Conservation (phyloP, 2,888 invertebrate genomes). For the Himalopsyche japonica region DNA sequence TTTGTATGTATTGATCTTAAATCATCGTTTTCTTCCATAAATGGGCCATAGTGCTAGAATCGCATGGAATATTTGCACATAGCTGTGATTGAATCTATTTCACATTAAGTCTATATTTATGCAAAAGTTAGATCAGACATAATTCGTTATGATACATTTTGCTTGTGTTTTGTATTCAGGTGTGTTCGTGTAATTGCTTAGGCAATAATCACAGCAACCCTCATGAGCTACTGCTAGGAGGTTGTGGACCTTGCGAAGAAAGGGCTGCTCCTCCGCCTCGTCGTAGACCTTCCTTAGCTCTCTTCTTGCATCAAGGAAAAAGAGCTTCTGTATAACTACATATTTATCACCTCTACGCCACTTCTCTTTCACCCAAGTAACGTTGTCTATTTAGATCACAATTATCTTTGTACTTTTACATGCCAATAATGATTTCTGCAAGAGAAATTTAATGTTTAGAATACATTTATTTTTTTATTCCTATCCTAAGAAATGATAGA, state of each 20-base stretch:
- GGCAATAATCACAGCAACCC: slow-evolving; percentile 58
- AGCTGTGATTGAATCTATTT: no score
- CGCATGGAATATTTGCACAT: no score
- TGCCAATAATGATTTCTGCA: no score
- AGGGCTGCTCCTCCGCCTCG: slow-evolving; percentile 31
- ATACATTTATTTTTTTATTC: no score
- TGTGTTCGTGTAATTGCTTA: slow-evolving; percentile 59
- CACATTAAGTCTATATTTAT: no score
- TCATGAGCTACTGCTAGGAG: slow-evolving; percentile 48
- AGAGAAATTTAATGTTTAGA: no score
- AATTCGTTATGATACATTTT: not conserved
- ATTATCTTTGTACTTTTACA: no score
- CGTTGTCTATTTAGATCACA: no score
- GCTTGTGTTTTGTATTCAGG: slow-evolving; percentile 45
- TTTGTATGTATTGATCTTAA: no score
- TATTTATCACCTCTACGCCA: not conserved
- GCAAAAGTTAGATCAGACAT: not conserved
- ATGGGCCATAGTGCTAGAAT: no score
- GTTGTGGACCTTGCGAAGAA: slow-evolving; percentile 34
- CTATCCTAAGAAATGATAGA: no score
- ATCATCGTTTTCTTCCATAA: no score
- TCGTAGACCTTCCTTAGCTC: slow-evolving; percentile 30
- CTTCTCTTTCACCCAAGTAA: not conserved
- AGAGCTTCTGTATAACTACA: slow-evolving; percentile 31
- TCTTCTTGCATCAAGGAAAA: slow-evolving; percentile 36